Evolutionary conservation across 2,797 vertebrate genomes (phyloP).

Genomic region (Echiichthys vipera): DNA sequence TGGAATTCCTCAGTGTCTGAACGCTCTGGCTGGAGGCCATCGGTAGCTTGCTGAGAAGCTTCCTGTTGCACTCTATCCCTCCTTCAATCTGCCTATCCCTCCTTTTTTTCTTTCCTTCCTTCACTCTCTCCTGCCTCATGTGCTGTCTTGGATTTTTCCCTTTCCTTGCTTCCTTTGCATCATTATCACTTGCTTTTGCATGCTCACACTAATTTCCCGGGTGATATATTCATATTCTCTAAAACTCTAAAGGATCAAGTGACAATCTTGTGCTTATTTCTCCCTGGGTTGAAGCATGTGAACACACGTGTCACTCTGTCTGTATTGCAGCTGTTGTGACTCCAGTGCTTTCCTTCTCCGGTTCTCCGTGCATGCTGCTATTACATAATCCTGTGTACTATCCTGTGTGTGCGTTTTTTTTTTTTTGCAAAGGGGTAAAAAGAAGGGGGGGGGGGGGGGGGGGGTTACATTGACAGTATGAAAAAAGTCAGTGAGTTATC

Average conservation of each 20-base stretch:
- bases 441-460: background rate
- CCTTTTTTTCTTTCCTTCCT: slow-evolving; percentile 30
- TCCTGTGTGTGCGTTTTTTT: slow-evolving; percentile 35
- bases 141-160: slow-evolving; percentile 10
- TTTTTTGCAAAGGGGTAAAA: slow-evolving; percentile 25
- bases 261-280: background rate
- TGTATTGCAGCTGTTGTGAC: slow-evolving; percentile 31
- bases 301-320: slow-evolving; percentile 14
- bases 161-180: background rate
- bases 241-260: background rate
- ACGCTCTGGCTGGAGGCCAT: slow-evolving; percentile 81
- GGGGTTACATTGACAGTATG: slow-evolving; percentile 8
- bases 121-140: slow-evolving; percentile 9
- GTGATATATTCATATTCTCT: background rate
- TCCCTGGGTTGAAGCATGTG: slow-evolving; percentile 13
- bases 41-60: slow-evolving; percentile 78
- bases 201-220: background rate
- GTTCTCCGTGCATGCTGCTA: slow-evolving; percentile 48
- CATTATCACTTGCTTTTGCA: background rate
- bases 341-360: slow-evolving; percentile 44
- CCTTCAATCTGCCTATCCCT: slow-evolving; percentile 41
- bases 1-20: slow-evolving; percentile 85
- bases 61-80: slow-evolving; percentile 78
- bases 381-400: slow-evolving; percentile 67
- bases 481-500: slow-evolving; percentile 2